Evolutionary conservation across 1,140 invertebrate species (phyloP).

Genomic region (Hypsibius dujardini): DNA sequence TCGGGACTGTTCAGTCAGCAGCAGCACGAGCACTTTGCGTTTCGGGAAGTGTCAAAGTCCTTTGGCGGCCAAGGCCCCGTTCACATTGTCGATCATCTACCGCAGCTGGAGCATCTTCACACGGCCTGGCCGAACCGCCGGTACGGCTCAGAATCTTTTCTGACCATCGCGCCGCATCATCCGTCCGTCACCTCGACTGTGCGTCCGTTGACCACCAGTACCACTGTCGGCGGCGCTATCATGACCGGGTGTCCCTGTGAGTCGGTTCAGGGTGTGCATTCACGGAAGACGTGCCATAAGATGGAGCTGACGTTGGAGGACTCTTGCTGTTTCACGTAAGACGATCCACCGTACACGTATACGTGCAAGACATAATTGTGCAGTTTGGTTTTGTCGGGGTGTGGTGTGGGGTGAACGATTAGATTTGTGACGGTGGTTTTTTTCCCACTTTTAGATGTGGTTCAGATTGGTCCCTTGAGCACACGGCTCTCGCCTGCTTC

Average conservation of each 20-base stretch:
- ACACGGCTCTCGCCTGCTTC: constrained; percentile 55
- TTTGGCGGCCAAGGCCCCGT: not conserved
- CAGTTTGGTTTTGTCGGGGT: too few species aligned
- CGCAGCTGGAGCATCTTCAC: not conserved
- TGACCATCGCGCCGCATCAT: not conserved
- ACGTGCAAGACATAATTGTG: too few species aligned
- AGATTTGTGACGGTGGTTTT: not conserved
- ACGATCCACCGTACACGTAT: not conserved
- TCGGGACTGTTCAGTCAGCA: too few species aligned
- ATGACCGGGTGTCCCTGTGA: constrained; percentile 13
- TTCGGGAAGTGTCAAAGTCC: not conserved
- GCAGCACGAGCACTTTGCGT: too few species aligned
- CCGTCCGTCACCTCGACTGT: too few species aligned
- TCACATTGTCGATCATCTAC: not conserved
- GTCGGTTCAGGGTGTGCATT: not conserved
- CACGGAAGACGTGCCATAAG: not conserved
- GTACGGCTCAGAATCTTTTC: not conserved
- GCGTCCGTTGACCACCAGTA: too few species aligned
- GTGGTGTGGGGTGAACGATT: not conserved
- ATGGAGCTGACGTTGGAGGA: not conserved
- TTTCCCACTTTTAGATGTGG: constrained; percentile 43
- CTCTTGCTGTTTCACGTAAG: constrained; percentile 1
- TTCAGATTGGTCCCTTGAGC: constrained; percentile 58
- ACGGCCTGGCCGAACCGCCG: not conserved
- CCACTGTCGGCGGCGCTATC: not conserved